Evolutionary conservation across 1,140 invertebrate genomes (phyloP).

Genomic region (Drosophila mayri): DNA sequence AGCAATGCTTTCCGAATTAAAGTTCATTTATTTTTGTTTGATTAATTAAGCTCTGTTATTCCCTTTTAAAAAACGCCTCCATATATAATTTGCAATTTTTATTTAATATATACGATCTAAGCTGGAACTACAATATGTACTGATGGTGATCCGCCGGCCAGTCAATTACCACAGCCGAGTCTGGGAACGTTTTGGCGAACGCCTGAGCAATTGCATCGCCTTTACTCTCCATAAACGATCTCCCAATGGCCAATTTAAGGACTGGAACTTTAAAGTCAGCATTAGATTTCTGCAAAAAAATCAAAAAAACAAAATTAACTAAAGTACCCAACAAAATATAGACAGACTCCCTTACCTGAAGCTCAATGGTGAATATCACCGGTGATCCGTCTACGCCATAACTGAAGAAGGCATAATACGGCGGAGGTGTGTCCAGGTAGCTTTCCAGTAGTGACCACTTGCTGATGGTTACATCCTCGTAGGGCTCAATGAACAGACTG

Average conservation of each 20-base stretch:
- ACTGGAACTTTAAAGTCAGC: slow-evolving; percentile 26
- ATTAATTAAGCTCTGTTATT: not conserved
- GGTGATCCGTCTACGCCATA: slow-evolving; percentile 87
- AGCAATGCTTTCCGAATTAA: no score
- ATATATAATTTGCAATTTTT: not conserved
- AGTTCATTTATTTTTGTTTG: no score
- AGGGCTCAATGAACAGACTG: slow-evolving; percentile 88
- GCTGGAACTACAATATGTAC: slow-evolving; percentile 29
- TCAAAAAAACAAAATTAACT: not conserved
- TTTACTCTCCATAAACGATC: slow-evolving; percentile 12
- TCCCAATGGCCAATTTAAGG: slow-evolving; percentile 13
- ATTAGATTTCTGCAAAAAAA: slow-evolving; percentile 81
- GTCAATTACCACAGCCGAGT: slow-evolving; percentile 9
- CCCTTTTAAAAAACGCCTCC: not conserved
- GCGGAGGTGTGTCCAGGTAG: slow-evolving; percentile 86
- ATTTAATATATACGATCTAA: not conserved
- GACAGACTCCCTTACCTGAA: slow-evolving; percentile 14
- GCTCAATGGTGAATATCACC: slow-evolving; percentile 85
- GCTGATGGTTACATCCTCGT: slow-evolving; percentile 86
- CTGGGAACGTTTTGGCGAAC: slow-evolving; percentile 33
- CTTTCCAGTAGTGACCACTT: slow-evolving; percentile 88
- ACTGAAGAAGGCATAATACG: slow-evolving; percentile 89
- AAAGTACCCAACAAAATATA: not conserved
- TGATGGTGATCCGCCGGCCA: slow-evolving; percentile 42
- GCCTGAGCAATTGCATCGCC: slow-evolving; percentile 27